Conservation (phyloP, 2,888 invertebrate genomes). For the Sisyra nigra region DNA sequence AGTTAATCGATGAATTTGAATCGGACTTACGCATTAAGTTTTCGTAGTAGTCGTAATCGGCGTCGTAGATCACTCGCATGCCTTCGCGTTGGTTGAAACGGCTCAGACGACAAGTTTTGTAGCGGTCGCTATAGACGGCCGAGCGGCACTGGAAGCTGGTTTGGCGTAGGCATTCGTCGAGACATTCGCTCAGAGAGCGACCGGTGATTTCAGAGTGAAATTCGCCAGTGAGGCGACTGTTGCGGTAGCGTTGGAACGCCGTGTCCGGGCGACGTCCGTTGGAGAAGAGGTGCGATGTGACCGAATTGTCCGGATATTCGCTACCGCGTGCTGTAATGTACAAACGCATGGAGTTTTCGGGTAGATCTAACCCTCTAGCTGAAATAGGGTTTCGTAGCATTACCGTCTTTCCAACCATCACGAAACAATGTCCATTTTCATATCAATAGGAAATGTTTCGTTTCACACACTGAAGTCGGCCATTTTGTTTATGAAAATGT, state of each 20-base stretch:
- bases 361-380: conserved; percentile 2
- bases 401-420: too few relatives aligned
- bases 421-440: too few relatives aligned
- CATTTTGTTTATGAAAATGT: too few relatives aligned
- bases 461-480: too few relatives aligned
- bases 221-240: conserved; percentile 73
- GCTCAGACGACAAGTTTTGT: conserved; percentile 68
- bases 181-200: conserved; percentile 72
- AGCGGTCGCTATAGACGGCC: conserved; percentile 75
- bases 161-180: conserved; percentile 78
- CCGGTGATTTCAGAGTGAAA: conserved; percentile 83
- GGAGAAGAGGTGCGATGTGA: conserved; percentile 69
- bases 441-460: too few relatives aligned
- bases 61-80: conserved; percentile 76
- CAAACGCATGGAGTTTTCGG: conserved; percentile 27
- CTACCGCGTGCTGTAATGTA: conserved; percentile 63
- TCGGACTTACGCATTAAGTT: conserved; percentile 73
- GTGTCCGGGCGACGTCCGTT: conserved; percentile 65
- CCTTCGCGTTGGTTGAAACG: conserved; percentile 77
- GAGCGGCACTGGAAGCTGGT: conserved; percentile 82
- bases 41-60: conserved; percentile 86
- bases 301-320: conserved; percentile 77
- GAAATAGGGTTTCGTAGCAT: conserved; percentile 1
- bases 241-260: conserved; percentile 75
- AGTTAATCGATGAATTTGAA: too few relatives aligned